Evolutionary conservation across 1,140 invertebrate genomes (phyloP).

Genomic region (Luehdorfia chinensis): DNA sequence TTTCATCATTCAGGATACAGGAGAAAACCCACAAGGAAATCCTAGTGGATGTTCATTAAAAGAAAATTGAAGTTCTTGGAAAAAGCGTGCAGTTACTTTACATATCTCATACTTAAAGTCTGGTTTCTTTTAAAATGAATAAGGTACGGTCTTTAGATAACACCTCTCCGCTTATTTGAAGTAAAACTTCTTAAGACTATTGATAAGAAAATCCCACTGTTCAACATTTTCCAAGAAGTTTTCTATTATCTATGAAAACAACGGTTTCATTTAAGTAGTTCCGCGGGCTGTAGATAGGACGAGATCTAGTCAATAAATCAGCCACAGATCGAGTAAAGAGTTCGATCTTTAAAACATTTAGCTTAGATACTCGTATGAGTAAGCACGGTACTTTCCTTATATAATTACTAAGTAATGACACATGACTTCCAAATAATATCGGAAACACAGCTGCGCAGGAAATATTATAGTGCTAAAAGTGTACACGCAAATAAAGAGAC

Average conservation of each 20-base stretch:
- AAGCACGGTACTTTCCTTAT: too few species aligned
- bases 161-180: conserved; percentile 3
- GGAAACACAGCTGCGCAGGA: too few species aligned
- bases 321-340: not conserved
- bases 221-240: conserved; percentile 8
- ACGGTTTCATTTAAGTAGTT: conserved; percentile 15
- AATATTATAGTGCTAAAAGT: too few species aligned
- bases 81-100: too few species aligned
- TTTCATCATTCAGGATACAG: too few species aligned
- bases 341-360: not conserved
- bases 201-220: conserved; percentile 5
- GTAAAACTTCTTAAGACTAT: conserved; percentile 4
- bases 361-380: not conserved
- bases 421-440: too few species aligned
- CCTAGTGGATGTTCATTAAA: too few species aligned
- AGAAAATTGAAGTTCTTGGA: too few species aligned
- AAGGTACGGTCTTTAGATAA: conserved; percentile 4
- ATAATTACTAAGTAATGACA: too few species aligned
- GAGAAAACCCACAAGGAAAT: too few species aligned
- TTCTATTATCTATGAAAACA: conserved; percentile 11
- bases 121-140: conserved; percentile 2
- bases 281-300: not conserved
- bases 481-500: too few species aligned
- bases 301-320: conserved; percentile 5
- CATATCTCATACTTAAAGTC: not conserved